Base-by-base conservation (phyloP, 2,888 invertebrate genomes). In the Diloba caeruleocephala region DNA sequence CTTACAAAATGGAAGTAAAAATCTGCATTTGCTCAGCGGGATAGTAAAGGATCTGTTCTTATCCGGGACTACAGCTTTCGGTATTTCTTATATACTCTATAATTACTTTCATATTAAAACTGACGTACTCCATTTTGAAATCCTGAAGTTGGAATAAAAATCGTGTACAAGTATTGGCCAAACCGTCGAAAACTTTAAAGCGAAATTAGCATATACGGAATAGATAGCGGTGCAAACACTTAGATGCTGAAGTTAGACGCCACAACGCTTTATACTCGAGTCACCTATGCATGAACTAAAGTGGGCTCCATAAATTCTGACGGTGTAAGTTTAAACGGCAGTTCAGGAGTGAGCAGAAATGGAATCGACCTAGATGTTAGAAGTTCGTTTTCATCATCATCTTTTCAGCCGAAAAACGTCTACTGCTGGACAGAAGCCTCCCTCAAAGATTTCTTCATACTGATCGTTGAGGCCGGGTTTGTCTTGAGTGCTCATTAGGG, bases 261-360 rank as follows among this genome's bases (percentile, higher is more conserved):
- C 41, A 21, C 6, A 36, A 50, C 51, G 61, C 64, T 63, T 59
- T 67, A 67, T 50, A 62, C 70, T 67, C 69, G 44, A 76, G 75
- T 74, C 82, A 76, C 74, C 73, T 88, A 88, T 84, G 84, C 85
- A 81, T 74, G 74, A 81, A 82, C 84, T 85, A 85, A 88, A 88
- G 88, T 87, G 86, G 78, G 80, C 76, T 63, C 84, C 82, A 91
- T 92, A 91, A 90, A 92, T 92, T 89, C 84, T 64, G 72, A 78
- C 80, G 79, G 83, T 84, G 87, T 86, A 89, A 89, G 82, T 90
- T 91, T 88, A 89, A 89, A 85, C 85, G 79, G 67, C 45, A 54
- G 64, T 57, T 76, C 63, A 7, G 26, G 80, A 79, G 39, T 13
- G 77, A 76, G 44, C 33, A 36, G 26, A 21, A 15, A 83, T 85